Conservation (phyloP, 2,113 vertebrate species). For the Cololabis saira region DNA sequence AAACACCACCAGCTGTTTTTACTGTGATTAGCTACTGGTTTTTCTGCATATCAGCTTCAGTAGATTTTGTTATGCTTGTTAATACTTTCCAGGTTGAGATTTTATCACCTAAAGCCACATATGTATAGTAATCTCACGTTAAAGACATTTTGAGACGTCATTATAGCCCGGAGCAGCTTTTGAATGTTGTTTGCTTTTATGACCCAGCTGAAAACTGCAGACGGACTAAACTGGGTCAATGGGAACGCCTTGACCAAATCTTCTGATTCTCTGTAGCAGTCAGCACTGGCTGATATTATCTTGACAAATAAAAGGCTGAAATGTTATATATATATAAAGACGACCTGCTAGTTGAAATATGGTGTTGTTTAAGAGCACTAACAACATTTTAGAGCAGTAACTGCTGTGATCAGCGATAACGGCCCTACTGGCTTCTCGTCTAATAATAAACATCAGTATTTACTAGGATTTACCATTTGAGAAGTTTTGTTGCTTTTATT, state of each 20-base stretch:
- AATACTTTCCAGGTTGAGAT: neutral
- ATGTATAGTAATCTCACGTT: neutral
- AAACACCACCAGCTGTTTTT: no score
- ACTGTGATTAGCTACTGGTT: no score
- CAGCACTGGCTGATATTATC: neutral
- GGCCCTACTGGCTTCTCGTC: constrained; percentile 3
- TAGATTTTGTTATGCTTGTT: no score
- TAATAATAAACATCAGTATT: constrained; percentile 25
- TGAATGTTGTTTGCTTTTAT: constrained; percentile 1
- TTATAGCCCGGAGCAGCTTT: neutral
- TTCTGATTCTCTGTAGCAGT: neutral
- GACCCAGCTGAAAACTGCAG: neutral
- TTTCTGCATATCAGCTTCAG: no score
- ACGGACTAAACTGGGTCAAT: no score
- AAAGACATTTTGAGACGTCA: neutral
- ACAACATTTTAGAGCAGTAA: constrained; percentile 4
- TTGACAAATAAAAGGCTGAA: no score
- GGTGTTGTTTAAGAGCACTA: constrained; percentile 5
- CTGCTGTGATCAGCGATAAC: constrained; percentile 28
- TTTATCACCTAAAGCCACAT: neutral
- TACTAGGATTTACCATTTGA: neutral
- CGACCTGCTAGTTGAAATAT: neutral
- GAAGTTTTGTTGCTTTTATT: constrained; percentile 37
- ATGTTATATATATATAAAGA: neutral
- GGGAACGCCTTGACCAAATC: neutral